These are phyloP conservation scores for Ctenodactylus gundi DNA, from an alignment of 2,113 vertebrate species.

Conservation along the genomic window DNA sequence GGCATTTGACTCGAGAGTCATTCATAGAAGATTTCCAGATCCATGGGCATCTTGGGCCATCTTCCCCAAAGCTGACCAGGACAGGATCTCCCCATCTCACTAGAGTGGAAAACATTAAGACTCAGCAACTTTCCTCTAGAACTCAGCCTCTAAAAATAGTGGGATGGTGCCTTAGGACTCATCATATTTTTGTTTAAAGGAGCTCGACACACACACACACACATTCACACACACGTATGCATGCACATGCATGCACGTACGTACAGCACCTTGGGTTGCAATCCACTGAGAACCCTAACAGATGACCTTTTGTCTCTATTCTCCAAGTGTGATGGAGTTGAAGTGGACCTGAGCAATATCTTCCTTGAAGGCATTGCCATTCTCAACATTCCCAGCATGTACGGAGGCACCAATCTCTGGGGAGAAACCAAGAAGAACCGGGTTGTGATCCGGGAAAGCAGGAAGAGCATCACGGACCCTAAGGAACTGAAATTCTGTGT, in stretches of 20 bases:
- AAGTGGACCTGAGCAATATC: constrained; percentile 91
- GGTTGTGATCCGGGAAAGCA: constrained; percentile 92
- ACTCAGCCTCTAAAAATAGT: neutral
- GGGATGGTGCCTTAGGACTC: neutral
- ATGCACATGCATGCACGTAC: neutral
- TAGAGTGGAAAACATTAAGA: neutral
- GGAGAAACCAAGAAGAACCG: constrained; percentile 94
- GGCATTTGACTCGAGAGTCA: neutral
- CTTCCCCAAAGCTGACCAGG: neutral
- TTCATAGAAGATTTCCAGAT: neutral
- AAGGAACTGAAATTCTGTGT: constrained; percentile 96
- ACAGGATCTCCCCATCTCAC: neutral
- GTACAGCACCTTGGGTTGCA: neutral
- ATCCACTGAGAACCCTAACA: neutral
- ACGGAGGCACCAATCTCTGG: constrained; percentile 97
- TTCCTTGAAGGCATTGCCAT: constrained; percentile 95
- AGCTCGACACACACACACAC: no score
- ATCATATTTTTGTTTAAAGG: neutral
- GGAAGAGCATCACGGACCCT: constrained; percentile 91
- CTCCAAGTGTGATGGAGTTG: constrained; percentile 92
- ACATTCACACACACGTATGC: neutral
- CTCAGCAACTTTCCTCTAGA: neutral
- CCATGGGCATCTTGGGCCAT: neutral
- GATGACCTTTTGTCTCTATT: neutral
- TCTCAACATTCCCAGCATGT: constrained; percentile 99